Evolutionary conservation across 1,140 invertebrate genomes (phyloP).

Genomic region (Bombus huntii): DNA sequence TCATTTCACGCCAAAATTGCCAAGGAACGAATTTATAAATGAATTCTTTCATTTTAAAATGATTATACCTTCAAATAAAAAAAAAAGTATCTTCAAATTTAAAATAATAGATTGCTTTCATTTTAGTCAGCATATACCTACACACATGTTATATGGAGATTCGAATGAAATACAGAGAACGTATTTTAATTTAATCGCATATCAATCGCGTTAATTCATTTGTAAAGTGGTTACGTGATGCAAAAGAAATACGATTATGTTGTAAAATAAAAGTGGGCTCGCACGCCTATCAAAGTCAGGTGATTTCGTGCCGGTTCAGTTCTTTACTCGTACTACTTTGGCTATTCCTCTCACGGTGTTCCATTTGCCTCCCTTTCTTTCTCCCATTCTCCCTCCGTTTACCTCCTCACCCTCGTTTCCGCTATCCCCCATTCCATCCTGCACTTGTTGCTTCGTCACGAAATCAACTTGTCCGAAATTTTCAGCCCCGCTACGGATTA

Average conservation of each 20-base stretch:
- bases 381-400: not conserved
- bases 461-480: constrained; percentile 39
- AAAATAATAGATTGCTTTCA: no score
- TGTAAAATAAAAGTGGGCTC: constrained; percentile 20
- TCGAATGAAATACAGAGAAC: not conserved
- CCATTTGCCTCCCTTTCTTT: constrained; percentile 24
- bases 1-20: no score
- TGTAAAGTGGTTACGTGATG: not conserved
- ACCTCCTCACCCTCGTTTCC: not conserved
- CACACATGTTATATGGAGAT: no score
- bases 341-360: constrained; percentile 23
- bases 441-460: constrained; percentile 56
- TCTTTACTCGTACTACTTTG: constrained; percentile 36
- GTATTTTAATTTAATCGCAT: not conserved
- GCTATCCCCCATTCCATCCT: constrained; percentile 21
- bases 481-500: not conserved
- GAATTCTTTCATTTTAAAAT: no score
- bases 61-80: no score
- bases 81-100: no score
- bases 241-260: constrained; percentile 12
- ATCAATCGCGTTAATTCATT: constrained; percentile 3
- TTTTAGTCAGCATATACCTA: no score
- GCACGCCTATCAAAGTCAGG: constrained; percentile 13
- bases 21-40: no score
- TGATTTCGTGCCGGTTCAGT: constrained; percentile 33